Percentiles rank a stretch among this genome's conserved stretches.
These are phyloP conservation scores for Dermochelys coriacea DNA, from an alignment of 2,797 vertebrate species.

Conservation along the genomic window DNA sequence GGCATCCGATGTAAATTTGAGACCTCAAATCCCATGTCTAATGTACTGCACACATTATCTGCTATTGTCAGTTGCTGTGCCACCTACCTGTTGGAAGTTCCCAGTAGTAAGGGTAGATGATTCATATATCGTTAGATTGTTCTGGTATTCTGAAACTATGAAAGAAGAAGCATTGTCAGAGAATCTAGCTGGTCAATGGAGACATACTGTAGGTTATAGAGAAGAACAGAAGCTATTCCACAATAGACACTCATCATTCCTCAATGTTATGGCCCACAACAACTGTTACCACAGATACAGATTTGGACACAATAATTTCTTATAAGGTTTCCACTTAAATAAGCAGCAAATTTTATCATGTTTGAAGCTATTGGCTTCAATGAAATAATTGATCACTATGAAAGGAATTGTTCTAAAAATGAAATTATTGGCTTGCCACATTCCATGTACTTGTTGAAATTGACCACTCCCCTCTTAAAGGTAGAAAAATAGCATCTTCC, in stretches of 20 bases:
- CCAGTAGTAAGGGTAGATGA: neutral
- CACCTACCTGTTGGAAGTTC: neutral
- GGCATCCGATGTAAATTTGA: conserved; percentile 4
- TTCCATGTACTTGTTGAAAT: neutral
- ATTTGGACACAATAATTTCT: neutral
- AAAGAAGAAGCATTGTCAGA: neutral
- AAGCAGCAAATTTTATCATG: neutral
- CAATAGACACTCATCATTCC: no score
- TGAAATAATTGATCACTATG: conserved; percentile 2
- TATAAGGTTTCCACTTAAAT: neutral
- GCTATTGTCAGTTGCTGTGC: neutral
- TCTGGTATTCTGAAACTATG: neutral
- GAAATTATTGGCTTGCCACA: neutral
- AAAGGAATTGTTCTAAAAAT: neutral
- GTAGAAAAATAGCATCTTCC: neutral
- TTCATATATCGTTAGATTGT: neutral
- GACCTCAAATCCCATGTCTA: conserved; percentile 5
- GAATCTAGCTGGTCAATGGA: neutral
- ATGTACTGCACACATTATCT: neutral
- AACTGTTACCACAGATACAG: neutral
- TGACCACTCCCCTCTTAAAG: neutral
- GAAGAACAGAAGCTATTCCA: neutral
- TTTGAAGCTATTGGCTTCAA: neutral
- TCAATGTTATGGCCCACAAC: neutral
- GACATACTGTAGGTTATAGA: neutral